phyloP scores from a whole-genome alignment of 2,888 invertebrate genomes.

The Tortricodes alternella region DNA sequence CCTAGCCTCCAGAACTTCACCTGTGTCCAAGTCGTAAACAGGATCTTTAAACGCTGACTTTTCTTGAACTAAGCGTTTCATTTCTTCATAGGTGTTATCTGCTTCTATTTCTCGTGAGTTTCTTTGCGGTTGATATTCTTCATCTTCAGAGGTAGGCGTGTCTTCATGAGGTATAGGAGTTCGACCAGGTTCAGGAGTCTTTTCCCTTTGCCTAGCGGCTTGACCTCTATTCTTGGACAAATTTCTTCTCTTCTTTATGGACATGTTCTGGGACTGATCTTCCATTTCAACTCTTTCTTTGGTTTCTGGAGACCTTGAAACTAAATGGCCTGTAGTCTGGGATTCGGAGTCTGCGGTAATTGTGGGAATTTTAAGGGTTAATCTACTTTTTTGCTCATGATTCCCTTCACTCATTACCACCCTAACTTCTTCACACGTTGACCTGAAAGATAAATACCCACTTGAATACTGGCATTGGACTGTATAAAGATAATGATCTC shows the following conservation, averaged over 20 bases:
- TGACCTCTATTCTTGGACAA: constrained; percentile 81
- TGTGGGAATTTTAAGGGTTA: constrained; percentile 56
- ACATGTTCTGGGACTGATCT: constrained; percentile 75
- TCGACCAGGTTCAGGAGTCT: constrained; percentile 76
- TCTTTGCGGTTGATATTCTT: constrained; percentile 58
- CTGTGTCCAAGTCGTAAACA: constrained; percentile 71
- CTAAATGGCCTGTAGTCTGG: constrained; percentile 55
- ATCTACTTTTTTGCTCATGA: constrained; percentile 42
- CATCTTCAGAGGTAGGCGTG: constrained; percentile 84
- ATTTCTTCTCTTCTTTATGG: constrained; percentile 84
- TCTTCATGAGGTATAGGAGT: constrained; percentile 82
- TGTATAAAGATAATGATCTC: constrained; percentile 26
- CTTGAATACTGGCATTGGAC: constrained; percentile 45
- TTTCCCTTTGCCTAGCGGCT: constrained; percentile 73
- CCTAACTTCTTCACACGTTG: constrained; percentile 16
- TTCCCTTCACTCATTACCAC: constrained; percentile 43
- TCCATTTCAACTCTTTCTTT: constrained; percentile 55
- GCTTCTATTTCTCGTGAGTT: constrained; percentile 75
- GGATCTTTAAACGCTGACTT: constrained; percentile 69
- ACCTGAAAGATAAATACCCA: constrained; percentile 56
- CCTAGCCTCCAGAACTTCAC: constrained; percentile 73
- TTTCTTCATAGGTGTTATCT: constrained; percentile 75
- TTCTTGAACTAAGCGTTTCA: constrained; percentile 72
- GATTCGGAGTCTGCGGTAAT: constrained; percentile 65
- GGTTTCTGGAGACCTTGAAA: constrained; percentile 49